A percentile compares a stretch with the other conserved stretches of the same genome.
Conservation (phyloP, 2,113 vertebrate species). For the Choloepus hoffmanni region DNA sequence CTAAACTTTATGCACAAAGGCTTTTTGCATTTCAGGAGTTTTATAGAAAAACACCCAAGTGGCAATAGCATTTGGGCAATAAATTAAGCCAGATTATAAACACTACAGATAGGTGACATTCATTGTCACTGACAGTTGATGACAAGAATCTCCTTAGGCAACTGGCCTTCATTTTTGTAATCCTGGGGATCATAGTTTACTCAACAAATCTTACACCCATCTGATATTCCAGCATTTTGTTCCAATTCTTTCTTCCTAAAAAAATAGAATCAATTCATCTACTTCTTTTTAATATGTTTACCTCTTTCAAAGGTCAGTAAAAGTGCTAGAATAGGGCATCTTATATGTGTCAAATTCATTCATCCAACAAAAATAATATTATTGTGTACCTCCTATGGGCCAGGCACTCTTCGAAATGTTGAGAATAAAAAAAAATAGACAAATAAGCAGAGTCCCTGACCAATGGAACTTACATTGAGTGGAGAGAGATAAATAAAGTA, state of each 20-base stretch:
- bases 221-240: not conserved
- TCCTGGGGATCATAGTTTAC: not conserved
- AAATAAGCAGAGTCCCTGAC: not conserved
- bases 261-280: not conserved
- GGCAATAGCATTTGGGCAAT: not conserved
- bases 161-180: not conserved
- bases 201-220: not conserved
- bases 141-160: not conserved
- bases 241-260: not conserved
- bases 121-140: not conserved
- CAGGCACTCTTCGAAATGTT: not conserved
- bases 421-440: not conserved
- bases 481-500: not conserved
- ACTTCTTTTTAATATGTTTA: not conserved
- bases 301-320: not conserved
- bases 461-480: not conserved
- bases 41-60: not conserved
- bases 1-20: not conserved
- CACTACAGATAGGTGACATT: not conserved
- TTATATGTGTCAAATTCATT: not conserved
- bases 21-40: not conserved
- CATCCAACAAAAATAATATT: not conserved
- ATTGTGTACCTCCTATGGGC: not conserved
- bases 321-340: not conserved
- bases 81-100: conserved; percentile 1